Percentiles rank a stretch among this genome's conserved stretches.
Conservation (phyloP, 1,140 invertebrate species). For the Nymphalis io region DNA sequence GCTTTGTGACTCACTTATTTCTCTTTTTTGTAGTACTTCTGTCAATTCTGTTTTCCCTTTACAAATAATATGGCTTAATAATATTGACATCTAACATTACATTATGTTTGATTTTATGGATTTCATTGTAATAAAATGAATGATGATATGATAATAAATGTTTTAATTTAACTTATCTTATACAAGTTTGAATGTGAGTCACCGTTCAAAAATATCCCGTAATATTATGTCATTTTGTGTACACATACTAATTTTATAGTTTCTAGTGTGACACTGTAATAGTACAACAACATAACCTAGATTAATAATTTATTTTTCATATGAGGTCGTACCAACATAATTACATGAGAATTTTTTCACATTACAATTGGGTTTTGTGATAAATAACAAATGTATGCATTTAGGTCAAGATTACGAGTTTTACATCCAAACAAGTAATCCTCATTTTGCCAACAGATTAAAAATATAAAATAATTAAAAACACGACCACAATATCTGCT, state of each 20-base stretch:
- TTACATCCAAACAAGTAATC: constrained; percentile 27
- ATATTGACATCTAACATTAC: background rate
- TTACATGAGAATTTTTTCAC: constrained; percentile 19
- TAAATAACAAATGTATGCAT: constrained; percentile 20
- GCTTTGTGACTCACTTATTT: background rate
- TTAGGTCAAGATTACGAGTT: constrained; percentile 22
- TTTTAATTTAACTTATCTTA: no score
- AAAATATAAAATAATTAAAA: constrained; percentile 18
- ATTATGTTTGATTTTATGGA: background rate
- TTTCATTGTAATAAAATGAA: background rate
- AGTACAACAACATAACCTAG: background rate
- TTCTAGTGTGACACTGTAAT: no score
- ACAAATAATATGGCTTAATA: background rate
- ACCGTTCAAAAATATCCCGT: no score
- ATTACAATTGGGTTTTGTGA: constrained; percentile 17
- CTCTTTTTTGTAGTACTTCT: constrained; percentile 3
- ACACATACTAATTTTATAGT: no score
- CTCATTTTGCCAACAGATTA: constrained; percentile 25
- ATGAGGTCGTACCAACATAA: constrained; percentile 22
- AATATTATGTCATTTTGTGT: no score
- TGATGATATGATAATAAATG: no score
- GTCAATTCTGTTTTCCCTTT: background rate
- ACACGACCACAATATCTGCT: background rate
- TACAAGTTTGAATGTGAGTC: no score
- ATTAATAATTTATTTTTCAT: constrained; percentile 1